Evolutionary conservation across 2,888 invertebrate genomes (phyloP), one percentile per base, ranked within the genome.

Genomic region (Siphlonurus alternatus): DNA sequence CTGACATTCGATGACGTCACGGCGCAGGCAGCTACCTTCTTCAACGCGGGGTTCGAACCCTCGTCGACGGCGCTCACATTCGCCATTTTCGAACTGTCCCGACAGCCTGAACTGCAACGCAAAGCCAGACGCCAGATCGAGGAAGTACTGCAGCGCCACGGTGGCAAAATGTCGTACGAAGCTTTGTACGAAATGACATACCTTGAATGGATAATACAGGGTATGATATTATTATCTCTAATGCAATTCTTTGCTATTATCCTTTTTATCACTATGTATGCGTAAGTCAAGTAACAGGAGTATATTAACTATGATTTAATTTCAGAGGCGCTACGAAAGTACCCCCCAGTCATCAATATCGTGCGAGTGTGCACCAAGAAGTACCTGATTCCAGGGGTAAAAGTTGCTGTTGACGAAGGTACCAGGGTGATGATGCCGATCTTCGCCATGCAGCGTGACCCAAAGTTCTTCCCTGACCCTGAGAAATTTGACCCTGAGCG

Each of bases 401-500:
- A 79, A 25, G 72, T 80, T 2, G 72, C 74, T n/a, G 72, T 83
- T 56, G 78, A 80, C 64, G 74, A 78, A 68, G 82, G 80, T 2
- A 75, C 78, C 66, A 74, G 79, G 1, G 77, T 82, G 1, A 71
- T 80, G 15, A 78, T 83, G 68, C 82, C 83, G 2, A 77, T 80
- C 63, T 77, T 78, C 69, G 81, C 79, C 1, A 70, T 84, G 61
- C 84, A 83, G 67, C 77, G 79, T 67, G 82, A 83, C 71, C 77
- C 80, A 1, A 75, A 79, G 64, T 78, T 79, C 71, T 83, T 77
- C 69, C 79, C 81, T 0, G 73, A 81, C 51, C 83, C 83, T 0
- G 78, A 80, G 51, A 69, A 68, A 25, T 84, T 83, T 70, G 75
- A 80, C 70, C 84, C 83, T 0, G 80, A 82, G 65, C 74, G 83